A percentile compares a stretch with the other conserved stretches of the same genome.
Conservation (phyloP, 2,113 vertebrate species). For the Myotis lucifugus region DNA sequence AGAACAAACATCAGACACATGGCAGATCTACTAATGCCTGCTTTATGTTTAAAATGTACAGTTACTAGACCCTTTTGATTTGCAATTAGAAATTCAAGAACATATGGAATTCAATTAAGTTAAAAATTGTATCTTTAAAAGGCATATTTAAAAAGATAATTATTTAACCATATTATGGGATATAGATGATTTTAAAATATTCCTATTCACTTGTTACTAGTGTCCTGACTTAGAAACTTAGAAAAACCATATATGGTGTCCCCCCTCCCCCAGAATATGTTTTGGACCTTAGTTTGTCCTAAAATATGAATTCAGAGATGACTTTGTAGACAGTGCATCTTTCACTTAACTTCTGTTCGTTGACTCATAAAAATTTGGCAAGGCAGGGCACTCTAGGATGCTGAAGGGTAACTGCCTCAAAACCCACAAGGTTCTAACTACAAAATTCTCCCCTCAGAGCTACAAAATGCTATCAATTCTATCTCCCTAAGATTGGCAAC, state of each 20-base stretch:
- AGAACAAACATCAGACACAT: slow-evolving; percentile 27
- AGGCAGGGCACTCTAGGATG: not conserved
- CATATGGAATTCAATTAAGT: not conserved
- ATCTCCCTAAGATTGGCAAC: not conserved
- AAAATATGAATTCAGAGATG: not conserved
- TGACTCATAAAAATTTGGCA: not conserved
- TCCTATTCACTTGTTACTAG: not conserved
- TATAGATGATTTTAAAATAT: not conserved
- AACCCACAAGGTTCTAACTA: not conserved
- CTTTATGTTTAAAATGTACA: not conserved
- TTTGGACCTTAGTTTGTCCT: not conserved
- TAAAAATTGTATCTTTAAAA: slow-evolving; percentile 14
- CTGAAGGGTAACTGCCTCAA: not conserved
- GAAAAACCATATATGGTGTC: not conserved
- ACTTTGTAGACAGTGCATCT: not conserved
- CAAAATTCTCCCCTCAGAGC: not conserved
- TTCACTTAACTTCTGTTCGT: not conserved
- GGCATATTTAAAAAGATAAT: not conserved
- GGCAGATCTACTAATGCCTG: not conserved
- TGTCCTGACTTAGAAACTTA: not conserved
- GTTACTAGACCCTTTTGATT: not conserved
- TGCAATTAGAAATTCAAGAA: not conserved
- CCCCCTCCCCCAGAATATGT: not conserved
- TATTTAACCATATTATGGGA: not conserved
- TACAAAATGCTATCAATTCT: not conserved